Evolutionary conservation across 37 sponge, comb jelly and placozoan species (phyloP), one percentile per base, ranked within the genome.

Genomic region (Hormiphora californensis): DNA sequence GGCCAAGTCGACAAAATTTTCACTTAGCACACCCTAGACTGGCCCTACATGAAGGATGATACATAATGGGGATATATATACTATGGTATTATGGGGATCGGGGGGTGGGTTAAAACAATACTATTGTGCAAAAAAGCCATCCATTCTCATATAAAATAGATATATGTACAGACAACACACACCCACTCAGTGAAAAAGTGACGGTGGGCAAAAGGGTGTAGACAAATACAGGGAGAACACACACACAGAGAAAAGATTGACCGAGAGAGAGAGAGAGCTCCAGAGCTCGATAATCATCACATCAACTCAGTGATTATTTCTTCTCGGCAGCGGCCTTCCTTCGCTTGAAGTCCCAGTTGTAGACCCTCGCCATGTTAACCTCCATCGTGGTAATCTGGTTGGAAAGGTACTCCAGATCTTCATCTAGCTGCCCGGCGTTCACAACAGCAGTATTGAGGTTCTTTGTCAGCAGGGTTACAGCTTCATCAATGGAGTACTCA

Each of bases 321-420:
- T 73, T 73, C 35, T 73, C 81, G 1, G 81, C 57, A 19, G 44
- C 32, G 28, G 59, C 86, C 69, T 89, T 90, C 53, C 97, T 88
- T 54, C 92, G 85, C 62, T 92, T 89, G 5, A 96, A 94, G 55
- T 96, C 94, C 97, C 97, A 96, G 88, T 96, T 96, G 88, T 96
- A 94, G 0, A 96, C 93, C 19, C 97, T 87, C 0, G 97, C 93
- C 94, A 96, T 94, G 85, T 89, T 92, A 39, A 96, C 97, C 90
- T 96, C 97, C 63, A 92, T 86, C 7, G 97, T 96, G 31, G 97
- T 96, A 54, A 86, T 86, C 88, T 96, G 97, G 54, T 94, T 91
- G 39, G 89, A 88, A 33, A 91, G 85, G 87, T 87, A 90, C 88
- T 92, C 91, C 61, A 96, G 44, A 54, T 96, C 97, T 0, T 85